These are phyloP conservation scores for Anagrus nilaparvatae DNA, from an alignment of 1,140 invertebrate genomes.

Conservation along the genomic window DNA sequence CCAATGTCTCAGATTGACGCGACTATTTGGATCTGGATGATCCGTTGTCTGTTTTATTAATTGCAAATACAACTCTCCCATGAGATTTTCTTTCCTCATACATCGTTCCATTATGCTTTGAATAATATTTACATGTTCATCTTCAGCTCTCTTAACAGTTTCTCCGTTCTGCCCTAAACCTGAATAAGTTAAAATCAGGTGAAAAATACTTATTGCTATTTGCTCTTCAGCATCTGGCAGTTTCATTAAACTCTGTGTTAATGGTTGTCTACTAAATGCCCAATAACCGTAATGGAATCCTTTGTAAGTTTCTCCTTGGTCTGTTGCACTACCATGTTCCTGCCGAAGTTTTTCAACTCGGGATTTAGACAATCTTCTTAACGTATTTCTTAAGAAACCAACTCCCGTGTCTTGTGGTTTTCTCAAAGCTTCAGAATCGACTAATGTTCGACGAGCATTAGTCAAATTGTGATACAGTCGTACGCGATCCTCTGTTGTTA, in stretches of 20 bases:
- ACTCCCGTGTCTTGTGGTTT: slow-evolving; percentile 70
- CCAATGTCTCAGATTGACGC: slow-evolving; percentile 84
- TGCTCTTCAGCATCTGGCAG: slow-evolving; percentile 82
- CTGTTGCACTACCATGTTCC: slow-evolving; percentile 58
- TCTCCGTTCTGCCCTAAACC: slow-evolving; percentile 71
- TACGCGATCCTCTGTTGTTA: slow-evolving; percentile 74
- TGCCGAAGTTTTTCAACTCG: slow-evolving; percentile 75
- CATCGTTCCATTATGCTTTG: slow-evolving; percentile 84
- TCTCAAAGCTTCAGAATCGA: slow-evolving; percentile 70
- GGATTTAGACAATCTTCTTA: slow-evolving; percentile 78
- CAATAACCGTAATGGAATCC: slow-evolving; percentile 79
- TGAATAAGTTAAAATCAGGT: slow-evolving; percentile 66
- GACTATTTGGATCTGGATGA: slow-evolving; percentile 79
- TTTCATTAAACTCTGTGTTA: slow-evolving; percentile 73
- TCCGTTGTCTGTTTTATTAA: slow-evolving; percentile 92
- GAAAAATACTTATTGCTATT: slow-evolving; percentile 69
- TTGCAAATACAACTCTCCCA: slow-evolving; percentile 88
- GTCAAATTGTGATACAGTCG: slow-evolving; percentile 73
- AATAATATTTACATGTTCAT: slow-evolving; percentile 79
- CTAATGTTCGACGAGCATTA: slow-evolving; percentile 65
- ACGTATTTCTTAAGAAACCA: slow-evolving; percentile 77
- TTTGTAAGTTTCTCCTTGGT: slow-evolving; percentile 75
- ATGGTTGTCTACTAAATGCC: slow-evolving; percentile 73
- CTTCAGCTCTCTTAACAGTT: slow-evolving; percentile 55
- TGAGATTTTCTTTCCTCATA: slow-evolving; percentile 75